Evolutionary conservation across 2,797 vertebrate species (phyloP), one percentile per base, ranked within the genome.

Genomic region (Sebastes kiyomatsui): DNA sequence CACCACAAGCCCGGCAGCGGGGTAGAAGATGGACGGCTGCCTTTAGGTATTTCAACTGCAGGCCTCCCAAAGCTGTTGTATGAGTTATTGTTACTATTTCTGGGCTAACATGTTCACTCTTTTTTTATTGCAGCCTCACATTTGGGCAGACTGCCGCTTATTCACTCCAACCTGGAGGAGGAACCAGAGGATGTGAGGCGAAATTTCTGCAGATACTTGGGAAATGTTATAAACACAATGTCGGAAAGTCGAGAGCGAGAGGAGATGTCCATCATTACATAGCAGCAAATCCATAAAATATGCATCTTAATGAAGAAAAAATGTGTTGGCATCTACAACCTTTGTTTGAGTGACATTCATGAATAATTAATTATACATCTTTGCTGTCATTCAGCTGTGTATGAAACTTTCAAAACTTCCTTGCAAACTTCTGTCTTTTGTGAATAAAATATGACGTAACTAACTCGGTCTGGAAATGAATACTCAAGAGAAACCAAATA

Each of bases 241-340:
- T 98, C 97, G 2, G 98, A 99, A 92, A 99, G 91, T 90, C 95
- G 97, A 87, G 99, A 99, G 74, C 94, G 89, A 67, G 98, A 99
- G 84, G 98, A 99, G 90, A 97, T 99, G 97, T 97, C 96, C 2
- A 98, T 99, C 84, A 97, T 99, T 72, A 97, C 96, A 1, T 98
- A 95, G 69, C 23, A 61, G 23, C 7, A 23, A 83, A 49, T 59
- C 11, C 20, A 18, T 61, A 54, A 74, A 74, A 54, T 52, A 33
- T 76, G 27, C 23, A 70, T 5, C 28, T 22, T 25, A 28, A 62
- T 69, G 16, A 66, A 35, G 18, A 28, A 0, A 18, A 4, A n/a
- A 20, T 42, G 62, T 46, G 3, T 65, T 55, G 18, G 27, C 32
- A 67, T 18, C 22, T 3, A 20, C 4, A 33, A 11, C 52, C 32